Percentiles rank a stretch among this genome's conserved stretches.
These are phyloP conservation scores for Choreutis nemorana DNA, from an alignment of 2,888 invertebrate genomes.

Conservation along the genomic window DNA sequence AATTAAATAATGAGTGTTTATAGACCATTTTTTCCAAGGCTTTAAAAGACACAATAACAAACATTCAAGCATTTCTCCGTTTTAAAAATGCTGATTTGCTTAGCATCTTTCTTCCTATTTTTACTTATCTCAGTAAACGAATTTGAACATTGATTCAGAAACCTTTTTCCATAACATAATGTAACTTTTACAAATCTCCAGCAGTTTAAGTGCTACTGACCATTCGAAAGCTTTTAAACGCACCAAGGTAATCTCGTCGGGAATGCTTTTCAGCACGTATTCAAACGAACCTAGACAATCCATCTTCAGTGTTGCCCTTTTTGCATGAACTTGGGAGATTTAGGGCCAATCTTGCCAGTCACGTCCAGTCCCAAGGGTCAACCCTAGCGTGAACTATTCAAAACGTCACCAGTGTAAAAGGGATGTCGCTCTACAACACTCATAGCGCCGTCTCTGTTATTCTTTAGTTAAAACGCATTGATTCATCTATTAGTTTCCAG, in stretches of 20 bases:
- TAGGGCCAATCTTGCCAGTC: conserved; percentile 47
- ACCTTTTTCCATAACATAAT: no score
- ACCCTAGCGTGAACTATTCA: conserved; percentile 13
- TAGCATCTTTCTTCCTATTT: no score
- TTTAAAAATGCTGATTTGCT: no score
- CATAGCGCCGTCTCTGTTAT: no score
- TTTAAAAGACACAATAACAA: no score
- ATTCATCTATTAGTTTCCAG: not conserved
- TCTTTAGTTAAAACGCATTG: no score
- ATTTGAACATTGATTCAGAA: no score
- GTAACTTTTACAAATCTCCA: no score
- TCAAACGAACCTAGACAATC: conserved; percentile 53
- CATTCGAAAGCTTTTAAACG: conserved; percentile 9
- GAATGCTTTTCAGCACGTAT: conserved; percentile 23
- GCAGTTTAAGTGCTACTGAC: not conserved
- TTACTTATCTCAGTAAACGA: no score
- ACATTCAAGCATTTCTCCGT: no score
- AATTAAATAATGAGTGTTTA: no score
- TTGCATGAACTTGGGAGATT: conserved; percentile 30
- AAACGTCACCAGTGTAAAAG: not conserved
- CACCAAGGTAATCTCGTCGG: conserved; percentile 11
- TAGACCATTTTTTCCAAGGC: no score
- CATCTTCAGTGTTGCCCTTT: conserved; percentile 55
- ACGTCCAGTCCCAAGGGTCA: conserved; percentile 50
- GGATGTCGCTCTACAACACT: not conserved